A percentile compares a stretch with the other conserved stretches of the same genome.
phyloP scores from a whole-genome alignment of 2,797 vertebrate species.

The Stomatorhinus walkeri region DNA sequence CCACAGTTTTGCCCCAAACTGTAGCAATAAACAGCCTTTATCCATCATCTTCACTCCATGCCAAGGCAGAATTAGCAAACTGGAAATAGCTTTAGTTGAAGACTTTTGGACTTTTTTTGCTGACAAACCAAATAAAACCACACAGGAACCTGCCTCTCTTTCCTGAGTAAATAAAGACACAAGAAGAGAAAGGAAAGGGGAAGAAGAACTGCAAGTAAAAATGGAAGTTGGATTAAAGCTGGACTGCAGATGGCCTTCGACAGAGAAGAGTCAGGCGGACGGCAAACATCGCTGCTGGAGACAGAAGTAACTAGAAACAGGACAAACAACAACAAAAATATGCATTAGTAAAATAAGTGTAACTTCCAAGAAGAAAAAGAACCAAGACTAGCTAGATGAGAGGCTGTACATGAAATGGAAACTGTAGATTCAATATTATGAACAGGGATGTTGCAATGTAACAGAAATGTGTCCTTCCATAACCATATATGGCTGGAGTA shows the following conservation, averaged over 20 bases:
- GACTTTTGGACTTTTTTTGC: neutral
- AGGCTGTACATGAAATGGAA: neutral
- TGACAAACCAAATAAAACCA: neutral
- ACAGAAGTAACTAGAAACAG: neutral
- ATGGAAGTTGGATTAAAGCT: neutral
- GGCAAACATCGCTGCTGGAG: neutral
- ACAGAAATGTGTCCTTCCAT: neutral
- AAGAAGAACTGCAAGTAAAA: constrained; percentile 7
- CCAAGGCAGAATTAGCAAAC: neutral
- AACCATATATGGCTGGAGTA: neutral
- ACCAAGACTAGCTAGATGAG: neutral
- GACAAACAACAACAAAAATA: neutral
- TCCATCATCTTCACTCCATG: neutral
- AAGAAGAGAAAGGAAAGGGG: neutral
- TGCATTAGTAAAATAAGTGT: neutral
- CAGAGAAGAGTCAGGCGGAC: neutral
- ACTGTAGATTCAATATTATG: neutral
- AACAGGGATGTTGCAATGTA: neutral
- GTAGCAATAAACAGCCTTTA: neutral
- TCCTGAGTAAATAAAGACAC: constrained; percentile 3
- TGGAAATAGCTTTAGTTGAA: neutral
- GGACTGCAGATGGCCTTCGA: neutral
- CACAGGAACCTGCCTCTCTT: neutral
- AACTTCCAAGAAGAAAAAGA: neutral
- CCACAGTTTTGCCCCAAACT: neutral